phyloP scores from a whole-genome alignment of 2,113 vertebrate genomes.

The Centrocercus urophasianus region DNA sequence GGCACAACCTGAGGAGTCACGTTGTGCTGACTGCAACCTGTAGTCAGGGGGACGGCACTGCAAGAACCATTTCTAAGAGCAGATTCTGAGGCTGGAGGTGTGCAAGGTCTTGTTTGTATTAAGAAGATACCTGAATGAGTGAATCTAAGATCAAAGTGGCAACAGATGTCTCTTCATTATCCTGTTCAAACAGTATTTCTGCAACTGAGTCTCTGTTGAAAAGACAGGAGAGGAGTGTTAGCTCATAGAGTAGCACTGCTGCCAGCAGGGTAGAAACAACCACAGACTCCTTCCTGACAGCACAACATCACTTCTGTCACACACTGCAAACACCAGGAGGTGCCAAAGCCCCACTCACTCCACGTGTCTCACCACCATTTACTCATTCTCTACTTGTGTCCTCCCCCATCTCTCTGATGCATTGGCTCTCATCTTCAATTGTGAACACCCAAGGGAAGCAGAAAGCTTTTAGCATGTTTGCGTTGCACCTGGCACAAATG shows the following conservation, averaged over 20 bases:
- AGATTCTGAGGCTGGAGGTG: neutral
- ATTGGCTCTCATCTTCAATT: neutral
- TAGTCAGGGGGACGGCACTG: neutral
- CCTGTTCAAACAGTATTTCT: constrained; percentile 97
- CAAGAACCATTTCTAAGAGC: neutral
- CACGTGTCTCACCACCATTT: no score
- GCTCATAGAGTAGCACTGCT: neutral
- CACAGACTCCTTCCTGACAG: neutral
- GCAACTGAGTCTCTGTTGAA: constrained; percentile 90
- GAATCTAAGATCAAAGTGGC: constrained; percentile 94
- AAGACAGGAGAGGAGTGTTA: constrained; percentile 18
- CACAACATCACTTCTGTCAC: neutral
- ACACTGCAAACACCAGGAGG: neutral
- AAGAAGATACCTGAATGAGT: constrained; percentile 88
- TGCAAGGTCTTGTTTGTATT: neutral
- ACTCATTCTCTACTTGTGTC: neutral
- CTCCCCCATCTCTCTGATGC: neutral
- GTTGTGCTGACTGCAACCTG: neutral
- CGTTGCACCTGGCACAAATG: neutral
- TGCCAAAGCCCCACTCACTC: rapidly evolving
- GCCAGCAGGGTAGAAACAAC: neutral
- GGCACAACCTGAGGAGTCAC: neutral
- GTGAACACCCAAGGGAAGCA: neutral
- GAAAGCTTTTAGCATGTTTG: neutral
- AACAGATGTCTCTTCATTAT: constrained; percentile 97